Evolutionary conservation across 2,888 invertebrate genomes (phyloP), one percentile per base, ranked within the genome.

Genomic region (Troilus luridus): DNA sequence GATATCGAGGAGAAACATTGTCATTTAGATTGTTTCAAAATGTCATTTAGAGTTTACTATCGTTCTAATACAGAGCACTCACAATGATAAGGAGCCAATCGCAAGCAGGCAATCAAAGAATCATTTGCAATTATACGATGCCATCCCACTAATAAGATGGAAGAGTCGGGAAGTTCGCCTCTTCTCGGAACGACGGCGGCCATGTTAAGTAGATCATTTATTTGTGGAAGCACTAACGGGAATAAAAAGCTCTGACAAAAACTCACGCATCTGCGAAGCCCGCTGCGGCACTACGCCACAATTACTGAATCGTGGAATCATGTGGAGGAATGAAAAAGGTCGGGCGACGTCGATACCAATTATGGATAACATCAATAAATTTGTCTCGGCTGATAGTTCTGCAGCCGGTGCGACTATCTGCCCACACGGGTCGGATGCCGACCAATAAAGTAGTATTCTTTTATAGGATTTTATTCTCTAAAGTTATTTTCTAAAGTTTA

Each of bases 81-180:
- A 41, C 41, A n/a, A n/a, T n/a, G 41, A 41, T 41, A 41, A 41
- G 41, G 41, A 41, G 41, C 41, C 41, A 41, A 41, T 41, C 21
- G 60, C 60, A 60, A 60, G 60, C 14, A 0, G 60, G 64, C n/a
- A 64, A 14, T 64, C 64, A 64, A 64, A 1, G n/a, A n/a, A 64
- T n/a, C 8, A 64, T 64, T 64, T 64, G n/a, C 64, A 64, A 64
- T 64, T 64, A 64, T 11, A 64, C 64, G 64, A 64, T 9, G 64
- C 64, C 64, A 64, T 64, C 64, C 64, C 21, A 64, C 64, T 64
- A 64, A 64, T 64, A 64, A 64, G 64, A 64, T 64, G 64, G 64
- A 64, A 10, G 9, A 64, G n/a, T n/a, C 10, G n/a, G n/a, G 19
- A 9, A 64, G 64, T 64, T 60, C n/a, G n/a, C 64, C n/a, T 8